Conservation (phyloP, 2,113 vertebrate species). For the Argyrosomus japonicus region DNA sequence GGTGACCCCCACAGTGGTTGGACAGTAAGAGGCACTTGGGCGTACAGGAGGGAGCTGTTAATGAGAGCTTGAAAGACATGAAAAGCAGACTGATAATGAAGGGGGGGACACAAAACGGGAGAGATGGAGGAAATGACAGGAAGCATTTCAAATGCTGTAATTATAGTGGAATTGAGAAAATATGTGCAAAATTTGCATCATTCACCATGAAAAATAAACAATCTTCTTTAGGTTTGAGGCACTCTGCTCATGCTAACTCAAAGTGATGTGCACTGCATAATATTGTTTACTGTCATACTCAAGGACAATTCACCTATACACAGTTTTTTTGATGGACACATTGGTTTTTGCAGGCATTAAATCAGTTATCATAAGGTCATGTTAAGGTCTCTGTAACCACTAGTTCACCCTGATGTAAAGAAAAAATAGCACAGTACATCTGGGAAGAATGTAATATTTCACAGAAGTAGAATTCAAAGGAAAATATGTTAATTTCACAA, state of each 20-base stretch:
- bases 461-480: neutral
- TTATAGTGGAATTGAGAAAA: slow-evolving; percentile 32
- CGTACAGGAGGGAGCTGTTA: slow-evolving; percentile 29
- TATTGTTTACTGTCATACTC: slow-evolving; percentile 18
- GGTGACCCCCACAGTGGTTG: slow-evolving; percentile 24
- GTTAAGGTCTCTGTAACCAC: neutral
- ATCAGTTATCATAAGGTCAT: slow-evolving; percentile 15
- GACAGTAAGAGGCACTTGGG: slow-evolving; percentile 44
- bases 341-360: slow-evolving; percentile 22
- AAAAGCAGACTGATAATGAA: neutral
- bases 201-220: slow-evolving; percentile 30
- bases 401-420: neutral
- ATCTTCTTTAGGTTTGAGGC: slow-evolving; percentile 12
- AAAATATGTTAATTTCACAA: neutral
- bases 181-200: slow-evolving; percentile 19
- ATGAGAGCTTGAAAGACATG: slow-evolving; percentile 32
- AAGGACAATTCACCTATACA: slow-evolving; percentile 28
- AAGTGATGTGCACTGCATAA: slow-evolving; percentile 32
- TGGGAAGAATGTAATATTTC: neutral
- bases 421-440: neutral
- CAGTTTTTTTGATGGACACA: slow-evolving; percentile 24
- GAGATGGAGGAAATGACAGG: neutral
- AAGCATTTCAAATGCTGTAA: slow-evolving; percentile 4
- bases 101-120: neutral
- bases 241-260: slow-evolving; percentile 36